Evolutionary conservation across 2,113 vertebrate species (phyloP).

Genomic region (Cnemophilus loriae): DNA sequence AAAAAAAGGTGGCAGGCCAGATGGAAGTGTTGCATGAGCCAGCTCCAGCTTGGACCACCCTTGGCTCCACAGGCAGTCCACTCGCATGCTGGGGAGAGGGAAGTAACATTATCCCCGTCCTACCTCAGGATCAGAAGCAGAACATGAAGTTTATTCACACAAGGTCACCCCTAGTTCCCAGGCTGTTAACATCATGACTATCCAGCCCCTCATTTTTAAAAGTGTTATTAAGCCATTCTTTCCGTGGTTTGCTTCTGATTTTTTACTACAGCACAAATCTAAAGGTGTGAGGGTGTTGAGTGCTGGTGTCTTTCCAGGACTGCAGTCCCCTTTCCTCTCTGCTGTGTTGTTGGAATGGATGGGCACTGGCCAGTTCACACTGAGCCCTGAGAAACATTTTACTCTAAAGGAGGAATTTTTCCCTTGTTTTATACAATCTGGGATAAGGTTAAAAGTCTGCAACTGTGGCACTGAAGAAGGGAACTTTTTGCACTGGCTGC

Average conservation of each 20-base stretch:
- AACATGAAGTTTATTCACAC: neutral
- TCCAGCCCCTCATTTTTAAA: neutral
- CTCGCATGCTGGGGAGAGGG: fast-evolving
- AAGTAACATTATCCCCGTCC: neutral
- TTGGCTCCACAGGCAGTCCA: neutral
- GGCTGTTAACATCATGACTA: neutral
- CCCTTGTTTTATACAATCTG: neutral
- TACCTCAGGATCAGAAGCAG: neutral
- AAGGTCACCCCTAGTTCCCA: neutral
- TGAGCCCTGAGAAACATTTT: neutral
- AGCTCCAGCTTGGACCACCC: conserved; percentile 43
- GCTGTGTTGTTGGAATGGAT: neutral
- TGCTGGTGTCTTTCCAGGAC: neutral
- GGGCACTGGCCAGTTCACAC: neutral
- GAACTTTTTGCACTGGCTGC: neutral
- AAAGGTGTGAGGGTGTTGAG: neutral
- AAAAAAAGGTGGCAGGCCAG: conserved; percentile 53
- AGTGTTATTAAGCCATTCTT: neutral
- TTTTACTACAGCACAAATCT: neutral
- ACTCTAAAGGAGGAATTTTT: neutral
- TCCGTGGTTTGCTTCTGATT: neutral
- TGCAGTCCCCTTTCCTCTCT: neutral
- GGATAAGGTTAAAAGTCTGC: neutral
- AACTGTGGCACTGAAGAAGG: neutral
- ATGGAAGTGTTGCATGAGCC: conserved; percentile 23